Evolutionary conservation across 2,888 invertebrate genomes (phyloP).

Genomic region (Lathronympha strigana): DNA sequence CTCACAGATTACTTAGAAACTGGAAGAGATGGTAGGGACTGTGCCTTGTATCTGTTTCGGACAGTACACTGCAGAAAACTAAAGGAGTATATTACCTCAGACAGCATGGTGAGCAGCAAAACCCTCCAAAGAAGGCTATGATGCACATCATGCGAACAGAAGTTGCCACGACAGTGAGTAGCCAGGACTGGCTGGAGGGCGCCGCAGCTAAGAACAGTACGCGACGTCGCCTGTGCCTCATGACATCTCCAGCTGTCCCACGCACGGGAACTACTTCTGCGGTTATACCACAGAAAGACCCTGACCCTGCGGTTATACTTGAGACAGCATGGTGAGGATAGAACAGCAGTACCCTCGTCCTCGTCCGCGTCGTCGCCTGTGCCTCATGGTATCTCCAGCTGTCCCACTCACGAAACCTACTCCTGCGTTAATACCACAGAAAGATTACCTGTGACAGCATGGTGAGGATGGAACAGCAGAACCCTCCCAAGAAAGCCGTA

Average conservation of each 20-base stretch:
- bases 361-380: slow-evolving; percentile 88
- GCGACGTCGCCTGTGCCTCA: slow-evolving; percentile 88
- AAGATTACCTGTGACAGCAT: slow-evolving; percentile 84
- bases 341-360: slow-evolving; percentile 89
- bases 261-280: no score
- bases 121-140: slow-evolving; percentile 93
- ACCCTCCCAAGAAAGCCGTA: slow-evolving; percentile 93
- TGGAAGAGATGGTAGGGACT: no score
- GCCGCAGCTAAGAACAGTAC: slow-evolving; percentile 88
- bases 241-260: slow-evolving; percentile 89
- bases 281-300: slow-evolving; percentile 91
- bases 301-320: no score
- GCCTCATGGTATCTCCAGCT: slow-evolving; percentile 89
- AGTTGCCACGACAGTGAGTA: slow-evolving; percentile 90
- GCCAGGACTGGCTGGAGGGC: slow-evolving; percentile 92
- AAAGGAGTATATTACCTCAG: no score
- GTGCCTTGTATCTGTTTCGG: no score
- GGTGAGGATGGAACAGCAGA: slow-evolving; percentile 90
- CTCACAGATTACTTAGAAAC: no score
- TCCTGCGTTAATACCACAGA: no score
- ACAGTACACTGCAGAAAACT: no score
- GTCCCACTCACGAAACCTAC: no score
- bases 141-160: slow-evolving; percentile 92
- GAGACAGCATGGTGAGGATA: slow-evolving; percentile 86
- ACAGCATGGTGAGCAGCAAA: slow-evolving; percentile 90